Base-by-base conservation (phyloP, 2,113 vertebrate genomes). In the Dinomys branickii region DNA sequence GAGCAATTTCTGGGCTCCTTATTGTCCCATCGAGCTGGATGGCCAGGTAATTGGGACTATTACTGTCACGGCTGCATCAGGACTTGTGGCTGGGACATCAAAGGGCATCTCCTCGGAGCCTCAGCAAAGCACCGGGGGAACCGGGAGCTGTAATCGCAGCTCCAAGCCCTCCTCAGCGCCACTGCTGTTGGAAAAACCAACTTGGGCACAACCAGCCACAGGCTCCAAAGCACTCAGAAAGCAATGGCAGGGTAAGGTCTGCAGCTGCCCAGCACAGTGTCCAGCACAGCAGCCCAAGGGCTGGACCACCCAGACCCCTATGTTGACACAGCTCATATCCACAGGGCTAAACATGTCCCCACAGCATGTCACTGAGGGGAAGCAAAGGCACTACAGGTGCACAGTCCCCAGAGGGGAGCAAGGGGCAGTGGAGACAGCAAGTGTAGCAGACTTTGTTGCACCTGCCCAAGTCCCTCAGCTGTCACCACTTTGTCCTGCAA, bases 191-290 rank as follows among this genome's bases (percentile, higher is more conserved):
- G 69, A 58, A 59, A 67, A n/a, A 38, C 61, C 30, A 3, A 28
- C 24, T 44, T 16, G 41, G 41, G 22, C 24, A 6, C 71, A 73
- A 14, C 22, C 9, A 50, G 33, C 56, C 56, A 17, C 47, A 11
- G 33, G n/a, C 90, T 63, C 50, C 63, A 30, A 81, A 85, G 38
- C 20, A 38, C 54, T 28, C 1, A 9, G 54, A 47, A 20, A 24
- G 56, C 3, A 0, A 3, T 0, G 0, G 58, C n/a, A 50, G 63
- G 22, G 35, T n/a, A n/a, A 83, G 12, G 63, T 67, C 90, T 50
- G 85, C 61, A 24, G 38, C 0, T 16, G 33, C 13, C 0, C 28
- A n/a, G n/a, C n/a, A n/a, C 47, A 5, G 50, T 9, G 77, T 80
- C 77, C 33, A 54, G 47, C 24, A 22, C 77, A 56, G 80, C 80